Percentiles rank a stretch among this genome's conserved stretches.
Evolutionary conservation across 2,113 vertebrate genomes (phyloP).

Genomic region (Chitala chitala): DNA sequence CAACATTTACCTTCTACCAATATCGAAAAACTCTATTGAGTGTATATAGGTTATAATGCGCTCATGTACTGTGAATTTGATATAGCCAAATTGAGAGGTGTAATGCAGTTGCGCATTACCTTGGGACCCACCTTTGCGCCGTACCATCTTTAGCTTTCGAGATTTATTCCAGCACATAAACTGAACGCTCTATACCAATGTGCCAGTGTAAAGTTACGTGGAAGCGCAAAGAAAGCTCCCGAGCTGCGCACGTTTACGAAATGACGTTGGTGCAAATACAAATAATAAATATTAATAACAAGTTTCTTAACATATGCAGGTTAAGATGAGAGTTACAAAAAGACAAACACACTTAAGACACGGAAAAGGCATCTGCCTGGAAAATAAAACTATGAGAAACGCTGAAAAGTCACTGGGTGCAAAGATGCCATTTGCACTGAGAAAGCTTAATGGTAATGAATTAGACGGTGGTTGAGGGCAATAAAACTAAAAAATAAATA

Average conservation of each 20-base stretch:
- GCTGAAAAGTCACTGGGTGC: constrained; percentile 12
- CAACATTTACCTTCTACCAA: no score
- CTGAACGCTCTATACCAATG: background rate
- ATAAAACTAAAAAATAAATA: background rate
- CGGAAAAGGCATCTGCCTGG: background rate
- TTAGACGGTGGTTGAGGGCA: background rate
- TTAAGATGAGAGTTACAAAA: no score
- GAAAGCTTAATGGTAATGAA: background rate
- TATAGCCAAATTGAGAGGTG: background rate
- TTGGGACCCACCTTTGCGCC: background rate
- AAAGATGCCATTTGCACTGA: background rate
- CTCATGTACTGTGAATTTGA: no score
- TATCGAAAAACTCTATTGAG: no score
- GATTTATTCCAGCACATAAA: no score
- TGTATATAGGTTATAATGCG: no score
- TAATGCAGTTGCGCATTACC: background rate
- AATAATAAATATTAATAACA: no score
- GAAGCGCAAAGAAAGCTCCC: background rate
- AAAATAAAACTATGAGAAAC: constrained; percentile 16
- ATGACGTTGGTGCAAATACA: no score
- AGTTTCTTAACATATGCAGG: no score
- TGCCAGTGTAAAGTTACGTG: background rate
- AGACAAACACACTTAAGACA: no score
- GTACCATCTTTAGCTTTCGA: no score
- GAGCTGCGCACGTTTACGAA: background rate